Conservation (phyloP, 92 coral and sea anemone genomes). For the Palythoa caribaeorum region DNA sequence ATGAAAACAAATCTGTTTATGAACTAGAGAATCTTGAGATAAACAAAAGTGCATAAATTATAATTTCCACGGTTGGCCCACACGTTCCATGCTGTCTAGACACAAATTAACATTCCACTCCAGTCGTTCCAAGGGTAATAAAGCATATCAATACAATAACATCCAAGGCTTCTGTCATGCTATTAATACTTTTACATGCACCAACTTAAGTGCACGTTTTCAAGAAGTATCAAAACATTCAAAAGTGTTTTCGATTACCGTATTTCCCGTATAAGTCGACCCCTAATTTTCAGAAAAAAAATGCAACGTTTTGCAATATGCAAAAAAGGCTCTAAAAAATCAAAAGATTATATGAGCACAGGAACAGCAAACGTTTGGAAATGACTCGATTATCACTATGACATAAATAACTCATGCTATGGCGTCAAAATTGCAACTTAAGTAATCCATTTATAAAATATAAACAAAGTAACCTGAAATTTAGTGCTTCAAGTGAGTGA, state of each 20-base stretch:
- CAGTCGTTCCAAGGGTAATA: slow-evolving; percentile 19
- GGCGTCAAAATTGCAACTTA: neutral
- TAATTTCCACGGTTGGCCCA: slow-evolving; percentile 12
- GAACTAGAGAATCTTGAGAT: neutral
- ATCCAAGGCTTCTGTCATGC: slow-evolving; percentile 23
- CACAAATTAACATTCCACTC: slow-evolving; percentile 27
- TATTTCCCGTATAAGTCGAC: neutral
- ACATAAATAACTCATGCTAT: neutral
- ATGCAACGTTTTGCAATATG: too few species aligned
- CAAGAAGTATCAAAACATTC: slow-evolving; percentile 19
- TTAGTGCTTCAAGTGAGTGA: too few species aligned
- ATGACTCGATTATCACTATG: neutral
- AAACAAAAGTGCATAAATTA: slow-evolving; percentile 14
- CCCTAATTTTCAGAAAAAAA: neutral
- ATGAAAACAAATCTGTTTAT: slow-evolving; percentile 10
- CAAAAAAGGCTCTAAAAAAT: neutral
- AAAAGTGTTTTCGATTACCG: slow-evolving; percentile 28
- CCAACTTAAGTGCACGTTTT: slow-evolving; percentile 13
- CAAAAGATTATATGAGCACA: neutral
- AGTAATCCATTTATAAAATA: neutral
- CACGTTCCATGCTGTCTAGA: neutral
- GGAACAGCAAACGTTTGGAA: neutral
- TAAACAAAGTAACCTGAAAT: neutral
- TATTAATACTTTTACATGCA: slow-evolving; percentile 26
- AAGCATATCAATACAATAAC: slow-evolving; percentile 24